phyloP scores from a whole-genome alignment of 2,113 vertebrate species.

The Numida meleagris region DNA sequence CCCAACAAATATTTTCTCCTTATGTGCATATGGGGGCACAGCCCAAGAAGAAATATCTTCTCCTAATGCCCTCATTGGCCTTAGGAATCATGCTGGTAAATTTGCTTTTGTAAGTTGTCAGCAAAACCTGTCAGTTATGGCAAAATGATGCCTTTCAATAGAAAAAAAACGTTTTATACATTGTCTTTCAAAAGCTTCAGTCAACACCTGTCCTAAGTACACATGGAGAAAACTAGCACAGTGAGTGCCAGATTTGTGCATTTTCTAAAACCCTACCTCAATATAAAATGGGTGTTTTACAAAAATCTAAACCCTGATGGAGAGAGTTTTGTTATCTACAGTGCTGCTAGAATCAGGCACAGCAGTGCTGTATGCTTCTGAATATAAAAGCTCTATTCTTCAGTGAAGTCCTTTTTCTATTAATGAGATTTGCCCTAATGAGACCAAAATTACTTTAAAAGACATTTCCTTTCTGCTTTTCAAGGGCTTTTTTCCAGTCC shows the following conservation, averaged over 20 bases:
- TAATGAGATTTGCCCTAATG: slow-evolving; percentile 66
- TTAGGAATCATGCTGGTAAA: neutral
- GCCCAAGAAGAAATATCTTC: neutral
- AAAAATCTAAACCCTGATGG: neutral
- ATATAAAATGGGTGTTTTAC: slow-evolving; percentile 5
- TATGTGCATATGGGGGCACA: neutral
- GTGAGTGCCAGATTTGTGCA: neutral
- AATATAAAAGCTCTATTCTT: slow-evolving; percentile 64
- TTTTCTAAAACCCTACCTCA: slow-evolving; percentile 11
- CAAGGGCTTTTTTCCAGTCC: slow-evolving; percentile 46
- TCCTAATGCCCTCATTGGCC: neutral
- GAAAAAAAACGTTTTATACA: neutral
- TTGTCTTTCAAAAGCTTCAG: neutral
- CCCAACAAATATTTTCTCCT: neutral
- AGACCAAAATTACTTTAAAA: slow-evolving; percentile 62
- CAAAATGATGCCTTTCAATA: neutral
- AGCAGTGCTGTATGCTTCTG: slow-evolving; percentile 16
- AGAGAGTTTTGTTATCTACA: slow-evolving; percentile 45
- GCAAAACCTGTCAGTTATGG: neutral
- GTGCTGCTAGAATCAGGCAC: slow-evolving; percentile 16
- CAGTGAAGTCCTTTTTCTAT: slow-evolving; percentile 52
- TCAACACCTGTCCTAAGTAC: neutral
- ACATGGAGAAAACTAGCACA: neutral
- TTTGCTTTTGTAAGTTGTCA: neutral
- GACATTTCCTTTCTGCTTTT: slow-evolving; percentile 64